Conservation (phyloP, 2,797 vertebrate genomes). For the Glossophaga mutica region DNA sequence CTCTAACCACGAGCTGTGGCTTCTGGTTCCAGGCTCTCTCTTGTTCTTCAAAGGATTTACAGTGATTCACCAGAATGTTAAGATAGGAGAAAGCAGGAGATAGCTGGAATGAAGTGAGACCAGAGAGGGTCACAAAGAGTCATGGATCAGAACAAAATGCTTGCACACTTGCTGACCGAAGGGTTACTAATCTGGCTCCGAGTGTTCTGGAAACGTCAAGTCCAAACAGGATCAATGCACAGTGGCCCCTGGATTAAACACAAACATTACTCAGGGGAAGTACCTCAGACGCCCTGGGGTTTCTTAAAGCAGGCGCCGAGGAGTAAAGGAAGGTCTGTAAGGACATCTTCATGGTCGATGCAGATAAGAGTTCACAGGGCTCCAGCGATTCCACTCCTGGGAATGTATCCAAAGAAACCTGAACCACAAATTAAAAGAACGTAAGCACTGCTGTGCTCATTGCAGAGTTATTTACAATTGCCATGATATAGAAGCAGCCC, state of each 20-base stretch:
- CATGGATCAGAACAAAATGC: not conserved
- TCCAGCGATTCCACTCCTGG: not conserved
- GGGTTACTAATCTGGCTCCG: not conserved
- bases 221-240: not conserved
- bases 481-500: not conserved
- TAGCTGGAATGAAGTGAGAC: not conserved
- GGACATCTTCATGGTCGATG: not conserved
- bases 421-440: not conserved
- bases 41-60: not conserved
- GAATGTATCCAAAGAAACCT: not conserved
- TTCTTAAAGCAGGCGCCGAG: not conserved
- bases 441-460: not conserved
- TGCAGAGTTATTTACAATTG: not conserved
- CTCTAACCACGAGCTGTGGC: not conserved
- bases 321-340: not conserved
- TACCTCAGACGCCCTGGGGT: not conserved
- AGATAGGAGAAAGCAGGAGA: not conserved
- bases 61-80: not conserved
- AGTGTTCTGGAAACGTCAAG: not conserved
- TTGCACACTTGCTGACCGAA: not conserved
- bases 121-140: not conserved
- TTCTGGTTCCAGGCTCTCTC: not conserved
- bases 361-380: not conserved
- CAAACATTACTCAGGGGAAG: not conserved
- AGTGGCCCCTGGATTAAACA: not conserved